Base-by-base conservation (phyloP, 2,888 invertebrate species). In the Petrolisthes cinctipes region DNA sequence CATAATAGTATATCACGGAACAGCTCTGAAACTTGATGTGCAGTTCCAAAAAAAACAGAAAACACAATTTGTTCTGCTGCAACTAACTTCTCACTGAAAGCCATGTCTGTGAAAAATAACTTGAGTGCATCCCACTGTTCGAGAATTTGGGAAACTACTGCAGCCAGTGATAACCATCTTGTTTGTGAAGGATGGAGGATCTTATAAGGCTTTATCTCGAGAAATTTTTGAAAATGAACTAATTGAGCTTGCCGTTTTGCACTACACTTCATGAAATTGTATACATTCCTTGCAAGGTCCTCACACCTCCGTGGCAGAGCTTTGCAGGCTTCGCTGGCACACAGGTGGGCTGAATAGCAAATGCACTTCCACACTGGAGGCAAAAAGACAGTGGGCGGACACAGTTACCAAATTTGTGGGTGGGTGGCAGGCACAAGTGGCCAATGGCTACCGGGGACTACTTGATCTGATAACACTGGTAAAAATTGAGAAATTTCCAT, bases 121-220 rank as follows among this genome's bases (percentile, higher is more conserved):
- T 5, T 53, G 6, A 90, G 80, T 20, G 89, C 82, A 0, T 90
- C 89, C 90, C 89, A 90, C 37, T 90, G 86, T 57, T 82, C 68
- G 4, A 86, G 4, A 78, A 89, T 82, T 0, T 89, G 57, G 14
- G 14, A 9, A 5, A 90, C 90, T 51, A 83, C 90, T 54, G 83
- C 71, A 37, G 51, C 14, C 14, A 90, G 66, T 11, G 89, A 89
- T 4, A 90, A 89, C 92, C 92, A 92, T n/a, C 92, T 88, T 7
- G 92, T 92, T 85, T 92, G 92, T 4, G 90, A 83, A 68, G 92
- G 92, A 57, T 91, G 92, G 0, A 92, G 86, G 4, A 92, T 91
- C 86, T 91, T 91, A 66, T 91, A 91, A 6, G 91, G 78, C 17
- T 91, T 90, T 5, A 90, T 0, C 6, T 92, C 84, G 0, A 87